These are phyloP conservation scores for Odiellus spinosus DNA, from an alignment of 2,888 invertebrate genomes.

Conservation along the genomic window DNA sequence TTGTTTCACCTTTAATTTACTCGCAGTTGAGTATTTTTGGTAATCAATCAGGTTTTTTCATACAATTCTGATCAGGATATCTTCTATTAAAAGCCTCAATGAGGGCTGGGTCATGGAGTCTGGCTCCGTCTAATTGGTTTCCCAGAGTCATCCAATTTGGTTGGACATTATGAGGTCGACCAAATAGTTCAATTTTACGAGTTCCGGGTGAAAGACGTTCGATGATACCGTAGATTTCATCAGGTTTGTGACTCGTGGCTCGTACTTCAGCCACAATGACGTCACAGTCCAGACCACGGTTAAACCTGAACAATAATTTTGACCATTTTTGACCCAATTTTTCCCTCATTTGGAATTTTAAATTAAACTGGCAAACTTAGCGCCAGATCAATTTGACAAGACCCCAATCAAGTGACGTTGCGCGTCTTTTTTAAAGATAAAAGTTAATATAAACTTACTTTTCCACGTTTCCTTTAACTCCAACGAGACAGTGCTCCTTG, in stretches of 20 bases:
- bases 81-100: constrained; percentile 74
- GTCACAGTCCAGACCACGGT: constrained; percentile 88
- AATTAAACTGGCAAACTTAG: no score
- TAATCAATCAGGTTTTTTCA: constrained; percentile 18
- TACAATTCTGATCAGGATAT: constrained; percentile 65
- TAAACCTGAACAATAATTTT: constrained; percentile 45
- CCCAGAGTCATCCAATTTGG: constrained; percentile 93
- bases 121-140: constrained; percentile 89
- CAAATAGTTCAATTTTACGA: constrained; percentile 90
- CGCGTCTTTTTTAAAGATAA: no score
- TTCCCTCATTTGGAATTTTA: no score
- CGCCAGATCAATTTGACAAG: no score
- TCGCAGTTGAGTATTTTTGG: no score
- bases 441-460: no score
- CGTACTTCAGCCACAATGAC: constrained; percentile 96
- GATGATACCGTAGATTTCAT: constrained; percentile 95
- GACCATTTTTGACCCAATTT: no score
- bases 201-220: constrained; percentile 92
- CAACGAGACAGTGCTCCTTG: constrained; percentile 91
- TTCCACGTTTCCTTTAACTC: constrained; percentile 86
- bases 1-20: no score
- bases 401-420: no score
- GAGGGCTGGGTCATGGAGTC: constrained; percentile 77
- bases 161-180: constrained; percentile 91
- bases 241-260: constrained; percentile 94